Evolutionary conservation across 2,113 vertebrate genomes (phyloP).

Genomic region (Pogonocichla stellata): DNA sequence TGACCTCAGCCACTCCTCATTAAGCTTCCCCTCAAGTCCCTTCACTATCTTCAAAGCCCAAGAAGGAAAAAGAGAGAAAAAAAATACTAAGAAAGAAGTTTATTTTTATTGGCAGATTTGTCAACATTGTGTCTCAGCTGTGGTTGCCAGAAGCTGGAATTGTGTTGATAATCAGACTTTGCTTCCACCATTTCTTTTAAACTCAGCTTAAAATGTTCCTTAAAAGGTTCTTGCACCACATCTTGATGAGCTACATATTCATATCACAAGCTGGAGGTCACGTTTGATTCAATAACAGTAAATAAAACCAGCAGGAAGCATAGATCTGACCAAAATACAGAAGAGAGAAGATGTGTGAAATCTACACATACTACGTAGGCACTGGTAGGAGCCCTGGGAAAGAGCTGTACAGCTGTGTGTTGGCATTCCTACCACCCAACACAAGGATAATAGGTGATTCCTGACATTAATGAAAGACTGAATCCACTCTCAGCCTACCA

Average conservation of each 20-base stretch:
- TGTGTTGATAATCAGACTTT: neutral
- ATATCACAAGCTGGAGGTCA: neutral
- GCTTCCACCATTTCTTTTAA: neutral
- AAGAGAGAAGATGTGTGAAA: neutral
- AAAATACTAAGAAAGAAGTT: neutral
- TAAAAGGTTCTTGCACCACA: neutral
- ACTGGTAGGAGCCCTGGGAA: fast-evolving
- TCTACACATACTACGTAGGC: fast-evolving
- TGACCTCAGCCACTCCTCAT: neutral
- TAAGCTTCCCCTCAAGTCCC: neutral
- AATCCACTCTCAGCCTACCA: neutral
- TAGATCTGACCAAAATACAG: neutral
- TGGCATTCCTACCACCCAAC: neutral
- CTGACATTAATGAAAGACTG: neutral
- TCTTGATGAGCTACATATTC: neutral
- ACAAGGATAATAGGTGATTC: neutral
- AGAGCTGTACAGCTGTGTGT: fast-evolving
- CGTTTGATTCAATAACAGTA: neutral
- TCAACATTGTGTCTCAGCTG: neutral
- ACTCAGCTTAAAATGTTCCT: neutral
- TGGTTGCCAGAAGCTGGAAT: neutral
- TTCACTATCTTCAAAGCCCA: neutral
- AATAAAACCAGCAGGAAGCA: neutral
- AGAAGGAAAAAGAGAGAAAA: neutral
- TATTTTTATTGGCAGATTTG: neutral